Base-by-base conservation (phyloP, 1,140 invertebrate genomes). In the Zaprionus gabonicus region DNA sequence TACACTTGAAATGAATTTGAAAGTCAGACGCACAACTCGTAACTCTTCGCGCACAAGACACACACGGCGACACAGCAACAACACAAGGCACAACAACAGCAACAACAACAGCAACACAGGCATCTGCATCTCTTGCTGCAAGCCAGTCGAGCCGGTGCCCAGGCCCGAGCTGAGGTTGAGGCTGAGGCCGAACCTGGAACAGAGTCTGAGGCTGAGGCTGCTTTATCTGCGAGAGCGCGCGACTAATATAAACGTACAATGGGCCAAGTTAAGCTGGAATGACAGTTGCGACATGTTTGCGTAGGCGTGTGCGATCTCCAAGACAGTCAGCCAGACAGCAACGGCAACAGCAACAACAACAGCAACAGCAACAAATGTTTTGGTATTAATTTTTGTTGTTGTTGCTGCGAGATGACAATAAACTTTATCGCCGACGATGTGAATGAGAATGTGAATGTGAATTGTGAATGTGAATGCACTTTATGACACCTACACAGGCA, bases 181-280 rank as follows among this genome's bases (percentile, higher is more conserved):
- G 10, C 34, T 20, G 46, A 3, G 1, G 27, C 34, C n/a, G 82
- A 34, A 34, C 31, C 31, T 34, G 31, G 31, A 34, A 34, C 31
- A 3, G 31, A 34, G 2, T 34, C 25, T 3, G 36, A 44, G 34
- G 7, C 31, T 17, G 62, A 17, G n/a, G 44, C 51, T 23, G 82
- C 72, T 75, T 83, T 83, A 77, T 82, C 66, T 88, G 79, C 51
- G 57, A 25, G 62, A 59, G 71, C 72, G 73, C 62, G 66, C 86
- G 82, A 90, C 90, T 90, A 91, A 91, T 91, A 91, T 88, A 91
- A 90, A 91, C 82, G 82, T 91, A 91, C 86, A 91, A 90, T 87
- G 85, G 90, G 78, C 85, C 77, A 88, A 91, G 76, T 87, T 91
- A 91, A 91, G 90, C 90, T 80, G 83, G 91, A 91, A 91, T 91